phyloP scores from a whole-genome alignment of 2,888 invertebrate species.

The Acanthosepion lycidas region DNA sequence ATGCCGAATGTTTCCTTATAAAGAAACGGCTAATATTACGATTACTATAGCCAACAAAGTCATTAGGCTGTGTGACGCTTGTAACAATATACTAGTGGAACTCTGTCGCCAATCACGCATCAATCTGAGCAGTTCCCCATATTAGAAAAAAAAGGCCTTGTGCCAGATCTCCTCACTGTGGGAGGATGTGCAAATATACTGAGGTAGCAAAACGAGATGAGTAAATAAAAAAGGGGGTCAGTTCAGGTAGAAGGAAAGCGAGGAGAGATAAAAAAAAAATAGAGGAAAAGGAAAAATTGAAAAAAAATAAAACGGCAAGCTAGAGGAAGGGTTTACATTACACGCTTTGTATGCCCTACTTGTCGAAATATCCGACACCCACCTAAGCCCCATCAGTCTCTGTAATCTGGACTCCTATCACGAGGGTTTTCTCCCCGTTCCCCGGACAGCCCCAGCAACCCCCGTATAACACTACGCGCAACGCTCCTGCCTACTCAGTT shows the following conservation, averaged over 20 bases:
- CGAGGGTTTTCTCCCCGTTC: background rate
- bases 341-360: slow-evolving; percentile 16
- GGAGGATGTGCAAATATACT: background rate
- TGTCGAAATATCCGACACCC: background rate
- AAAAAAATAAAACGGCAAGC: background rate
- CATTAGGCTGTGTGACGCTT: too few species aligned
- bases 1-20: too few species aligned
- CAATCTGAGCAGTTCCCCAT: background rate
- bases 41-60: too few species aligned
- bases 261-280: background rate
- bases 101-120: too few species aligned
- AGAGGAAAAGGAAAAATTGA: background rate
- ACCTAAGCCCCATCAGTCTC: background rate
- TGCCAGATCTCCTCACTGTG: background rate
- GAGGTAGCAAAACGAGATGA: background rate
- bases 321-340: background rate
- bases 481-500: background rate
- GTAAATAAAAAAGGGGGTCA: too few species aligned
- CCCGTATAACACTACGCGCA: background rate
- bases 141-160: background rate
- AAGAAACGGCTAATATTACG: too few species aligned
- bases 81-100: too few species aligned
- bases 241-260: background rate
- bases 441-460: background rate
- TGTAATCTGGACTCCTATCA: slow-evolving; percentile 33